Conservation (phyloP, 2,888 invertebrate species). For the Acleris holmiana region DNA sequence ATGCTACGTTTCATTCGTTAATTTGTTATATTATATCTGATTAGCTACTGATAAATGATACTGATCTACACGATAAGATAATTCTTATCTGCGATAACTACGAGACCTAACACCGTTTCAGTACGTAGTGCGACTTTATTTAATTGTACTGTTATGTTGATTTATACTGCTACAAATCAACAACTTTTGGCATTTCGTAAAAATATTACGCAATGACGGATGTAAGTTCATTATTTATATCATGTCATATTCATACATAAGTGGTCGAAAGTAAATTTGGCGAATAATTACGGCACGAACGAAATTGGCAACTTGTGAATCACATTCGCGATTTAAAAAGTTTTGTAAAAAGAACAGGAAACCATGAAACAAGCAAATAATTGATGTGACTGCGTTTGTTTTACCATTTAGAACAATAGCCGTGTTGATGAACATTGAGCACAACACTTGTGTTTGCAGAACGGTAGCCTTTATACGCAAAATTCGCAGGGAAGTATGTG, state of each 20-base stretch:
- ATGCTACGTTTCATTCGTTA: conserved; percentile 11
- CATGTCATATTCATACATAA: conserved; percentile 15
- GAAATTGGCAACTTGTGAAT: conserved; percentile 22
- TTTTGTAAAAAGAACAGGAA: conserved; percentile 50
- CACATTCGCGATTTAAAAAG: conserved; percentile 23
- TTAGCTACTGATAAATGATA: conserved; percentile 26
- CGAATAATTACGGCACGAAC: conserved; percentile 8
- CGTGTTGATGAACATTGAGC: conserved; percentile 65
- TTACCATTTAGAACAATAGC: conserved; percentile 69
- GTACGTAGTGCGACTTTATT: neutral
- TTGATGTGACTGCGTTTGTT: conserved; percentile 69
- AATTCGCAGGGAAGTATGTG: conserved; percentile 42
- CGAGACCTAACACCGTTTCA: conserved; percentile 7
- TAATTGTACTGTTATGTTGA: neutral
- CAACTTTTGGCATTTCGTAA: neutral
- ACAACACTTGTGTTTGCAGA: conserved; percentile 76
- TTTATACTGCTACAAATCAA: neutral
- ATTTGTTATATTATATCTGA: conserved; percentile 28
- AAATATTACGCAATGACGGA: conserved; percentile 22
- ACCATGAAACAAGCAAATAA: conserved; percentile 63
- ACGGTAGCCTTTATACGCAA: conserved; percentile 54
- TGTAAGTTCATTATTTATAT: conserved; percentile 14
- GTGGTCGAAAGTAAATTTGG: conserved; percentile 13
- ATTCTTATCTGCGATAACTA: conserved; percentile 28
- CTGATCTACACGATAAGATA: conserved; percentile 24